Evolutionary conservation across 2,888 invertebrate species (phyloP), one percentile per base, ranked within the genome.

Genomic region (Heterodera filipjevi): DNA sequence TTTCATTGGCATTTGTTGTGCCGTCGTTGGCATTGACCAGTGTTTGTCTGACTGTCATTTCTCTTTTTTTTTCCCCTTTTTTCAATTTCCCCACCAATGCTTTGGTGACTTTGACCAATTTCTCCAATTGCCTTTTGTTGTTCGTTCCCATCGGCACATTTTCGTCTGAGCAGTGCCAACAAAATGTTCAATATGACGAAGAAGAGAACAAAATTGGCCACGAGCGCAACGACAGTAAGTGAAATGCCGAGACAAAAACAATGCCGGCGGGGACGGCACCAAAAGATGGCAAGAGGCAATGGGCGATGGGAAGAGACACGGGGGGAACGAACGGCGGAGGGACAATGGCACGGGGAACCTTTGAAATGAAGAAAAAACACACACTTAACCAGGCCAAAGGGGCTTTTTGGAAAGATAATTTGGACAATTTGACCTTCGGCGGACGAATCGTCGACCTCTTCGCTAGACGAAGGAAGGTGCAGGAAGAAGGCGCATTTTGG

Each of bases 161-260:
- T 68, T 32, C 35, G 68, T 33, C 68, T 32, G 16, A 68, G 14
- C 33, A 68, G 22, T 35, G 68, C 35, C 68, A 68, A 35, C 32
- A 68, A 68, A 35, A 32, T 68, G 35, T 68, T 22, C 22, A 68
- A 33, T 14, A 35, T 27, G 16, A 35, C 33, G 33, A 35, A 68
- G 33, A 68, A 27, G 22, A 68, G 35, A 16, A 35, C 33, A 16
- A 68, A 33, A 22, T 68, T 68, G 32, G 68, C 68, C 32, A 35
- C 33, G 19, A 68, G 33, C 0, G 68, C 33, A 14, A 68, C 35
- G 22, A 35, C 68, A 0, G 33, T 32, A 16, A 68, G 22, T 0
- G 10, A 59, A 59, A 59, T 59, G 59, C n/a, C 59, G 59, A 59
- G 59, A 27, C 59, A 59, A 59, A 59, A 59, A 59, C 59, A 22